A percentile compares a stretch with the other conserved stretches of the same genome.
Conservation (phyloP, 2,888 invertebrate species). For the Chydorus sphaericus region DNA sequence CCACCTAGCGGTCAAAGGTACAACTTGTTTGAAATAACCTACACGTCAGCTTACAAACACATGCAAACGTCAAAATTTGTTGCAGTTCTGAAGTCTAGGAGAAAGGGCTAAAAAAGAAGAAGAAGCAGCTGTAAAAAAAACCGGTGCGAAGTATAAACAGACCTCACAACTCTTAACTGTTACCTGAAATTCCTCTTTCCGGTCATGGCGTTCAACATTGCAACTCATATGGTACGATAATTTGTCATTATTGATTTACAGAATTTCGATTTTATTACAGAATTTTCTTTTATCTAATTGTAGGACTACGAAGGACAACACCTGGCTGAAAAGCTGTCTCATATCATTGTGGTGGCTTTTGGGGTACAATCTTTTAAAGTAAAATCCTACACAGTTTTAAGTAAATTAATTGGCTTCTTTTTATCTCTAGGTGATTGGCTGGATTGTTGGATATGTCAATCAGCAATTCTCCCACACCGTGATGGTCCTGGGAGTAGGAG, state of each 20-base stretch:
- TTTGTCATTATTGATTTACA: background rate
- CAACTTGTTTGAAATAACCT: too few relatives aligned
- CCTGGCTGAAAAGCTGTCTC: slow-evolving; percentile 72
- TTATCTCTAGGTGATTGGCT: slow-evolving; percentile 50
- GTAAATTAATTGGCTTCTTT: background rate
- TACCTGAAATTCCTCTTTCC: background rate
- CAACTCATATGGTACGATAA: background rate
- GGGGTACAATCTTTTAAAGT: slow-evolving; percentile 38
- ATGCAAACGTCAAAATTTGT: too few relatives aligned
- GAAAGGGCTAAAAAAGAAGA: too few relatives aligned
- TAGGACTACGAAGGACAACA: slow-evolving; percentile 84
- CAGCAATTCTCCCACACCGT: slow-evolving; percentile 93
- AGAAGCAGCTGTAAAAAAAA: too few relatives aligned
- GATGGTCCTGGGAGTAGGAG: slow-evolving; percentile 81
- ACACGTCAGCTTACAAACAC: too few relatives aligned
- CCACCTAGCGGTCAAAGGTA: too few relatives aligned
- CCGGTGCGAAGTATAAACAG: too few relatives aligned
- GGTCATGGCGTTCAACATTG: background rate
- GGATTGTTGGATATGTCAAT: slow-evolving; percentile 81
- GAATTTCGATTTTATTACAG: slow-evolving; percentile 21
- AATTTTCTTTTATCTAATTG: background rate
- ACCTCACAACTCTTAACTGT: background rate
- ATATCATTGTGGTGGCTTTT: slow-evolving; percentile 78
- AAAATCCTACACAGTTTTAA: background rate
- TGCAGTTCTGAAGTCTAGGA: too few relatives aligned